Evolutionary conservation across 2,888 invertebrate genomes (phyloP).

Genomic region (Tetragnatha montana): DNA sequence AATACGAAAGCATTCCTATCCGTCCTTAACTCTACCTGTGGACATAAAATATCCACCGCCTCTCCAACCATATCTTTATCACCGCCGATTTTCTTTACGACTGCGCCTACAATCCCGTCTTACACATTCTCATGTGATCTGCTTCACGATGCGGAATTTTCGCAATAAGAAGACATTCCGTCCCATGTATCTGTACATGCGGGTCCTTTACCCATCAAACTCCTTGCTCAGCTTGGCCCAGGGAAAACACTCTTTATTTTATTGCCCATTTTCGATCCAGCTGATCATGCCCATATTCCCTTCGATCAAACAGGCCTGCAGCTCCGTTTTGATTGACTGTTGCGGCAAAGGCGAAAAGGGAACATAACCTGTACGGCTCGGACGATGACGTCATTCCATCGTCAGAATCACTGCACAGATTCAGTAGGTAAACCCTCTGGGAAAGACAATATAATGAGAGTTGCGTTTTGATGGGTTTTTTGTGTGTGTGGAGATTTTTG

Average conservation of each 20-base stretch:
- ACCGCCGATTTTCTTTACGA: too few species aligned
- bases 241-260: background rate
- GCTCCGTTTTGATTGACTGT: background rate
- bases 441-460: background rate
- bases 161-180: background rate
- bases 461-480: too few species aligned
- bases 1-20: too few species aligned
- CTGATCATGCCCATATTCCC: background rate
- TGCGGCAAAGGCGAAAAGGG: background rate
- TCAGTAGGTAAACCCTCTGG: background rate
- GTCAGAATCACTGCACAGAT: background rate
- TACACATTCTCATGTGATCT: background rate
- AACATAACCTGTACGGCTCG: background rate
- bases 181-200: background rate
- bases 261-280: background rate
- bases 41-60: too few species aligned
- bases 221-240: background rate
- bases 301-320: background rate
- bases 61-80: too few species aligned
- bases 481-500: too few species aligned
- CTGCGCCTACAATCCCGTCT: too few species aligned
- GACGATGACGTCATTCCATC: background rate
- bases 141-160: background rate
- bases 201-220: background rate
- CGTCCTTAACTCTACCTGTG: too few species aligned